Percentiles rank a stretch among this genome's conserved stretches.
phyloP scores from a whole-genome alignment of 2,113 vertebrate genomes.

The Cinclus mexicanus region DNA sequence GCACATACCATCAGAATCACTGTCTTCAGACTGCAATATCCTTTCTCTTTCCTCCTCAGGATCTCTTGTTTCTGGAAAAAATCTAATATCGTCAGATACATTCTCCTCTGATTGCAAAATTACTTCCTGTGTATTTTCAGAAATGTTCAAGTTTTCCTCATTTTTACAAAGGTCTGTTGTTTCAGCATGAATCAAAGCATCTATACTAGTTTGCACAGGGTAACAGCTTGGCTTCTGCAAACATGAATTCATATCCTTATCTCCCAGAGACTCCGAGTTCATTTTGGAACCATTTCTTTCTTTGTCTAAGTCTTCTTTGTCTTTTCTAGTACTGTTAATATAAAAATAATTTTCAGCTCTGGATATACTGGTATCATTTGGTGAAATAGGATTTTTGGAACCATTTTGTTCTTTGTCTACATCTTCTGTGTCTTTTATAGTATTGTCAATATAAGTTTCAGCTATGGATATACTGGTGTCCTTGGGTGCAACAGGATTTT shows the following conservation, averaged over 20 bases:
- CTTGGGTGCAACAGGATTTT: background rate
- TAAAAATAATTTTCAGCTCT: background rate
- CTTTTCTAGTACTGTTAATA: background rate
- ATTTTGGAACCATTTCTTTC: background rate
- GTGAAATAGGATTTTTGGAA: background rate
- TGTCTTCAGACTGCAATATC: conserved; percentile 63
- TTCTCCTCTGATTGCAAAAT: background rate
- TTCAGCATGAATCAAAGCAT: background rate
- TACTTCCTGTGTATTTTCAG: background rate
- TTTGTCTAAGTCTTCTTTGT: background rate
- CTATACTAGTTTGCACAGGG: background rate
- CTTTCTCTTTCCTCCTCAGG: background rate
- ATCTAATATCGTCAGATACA: background rate
- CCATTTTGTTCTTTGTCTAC: background rate
- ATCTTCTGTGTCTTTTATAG: background rate
- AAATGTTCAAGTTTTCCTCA: background rate
- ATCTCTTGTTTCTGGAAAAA: background rate
- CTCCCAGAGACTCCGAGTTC: background rate
- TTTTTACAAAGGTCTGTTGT: background rate
- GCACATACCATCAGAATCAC: conserved; percentile 86
- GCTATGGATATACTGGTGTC: background rate
- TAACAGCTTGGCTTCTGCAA: background rate
- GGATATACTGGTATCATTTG: background rate
- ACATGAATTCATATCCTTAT: background rate
- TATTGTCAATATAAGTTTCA: background rate